Conservation (phyloP, 2,113 vertebrate species). For the Boulengeromyrus knoepffleri region DNA sequence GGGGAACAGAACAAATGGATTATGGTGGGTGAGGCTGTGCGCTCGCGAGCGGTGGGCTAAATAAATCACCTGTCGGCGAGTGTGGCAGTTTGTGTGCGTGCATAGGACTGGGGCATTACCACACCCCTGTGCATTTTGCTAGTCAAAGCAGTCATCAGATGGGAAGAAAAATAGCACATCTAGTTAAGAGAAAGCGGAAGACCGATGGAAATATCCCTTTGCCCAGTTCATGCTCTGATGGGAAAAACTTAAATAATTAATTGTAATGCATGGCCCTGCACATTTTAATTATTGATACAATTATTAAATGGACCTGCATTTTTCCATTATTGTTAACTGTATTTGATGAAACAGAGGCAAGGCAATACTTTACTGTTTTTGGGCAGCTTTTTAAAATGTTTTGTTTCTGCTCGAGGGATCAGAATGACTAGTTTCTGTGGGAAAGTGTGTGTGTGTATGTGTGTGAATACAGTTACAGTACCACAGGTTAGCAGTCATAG, state of each 20-base stretch:
- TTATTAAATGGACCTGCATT: neutral
- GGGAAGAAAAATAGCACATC: neutral
- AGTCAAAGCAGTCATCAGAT: slow-evolving; percentile 45
- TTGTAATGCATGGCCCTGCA: neutral
- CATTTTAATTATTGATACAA: slow-evolving; percentile 6
- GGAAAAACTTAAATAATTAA: neutral
- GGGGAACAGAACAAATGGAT: slow-evolving; percentile 97
- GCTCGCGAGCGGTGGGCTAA: slow-evolving; percentile 88
- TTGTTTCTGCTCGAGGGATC: neutral
- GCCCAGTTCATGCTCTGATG: neutral
- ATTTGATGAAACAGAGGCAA: neutral
- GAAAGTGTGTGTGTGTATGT: neutral
- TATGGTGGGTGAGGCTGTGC: slow-evolving; percentile 87
- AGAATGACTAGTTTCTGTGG: neutral
- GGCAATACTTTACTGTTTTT: neutral
- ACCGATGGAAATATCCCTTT: neutral
- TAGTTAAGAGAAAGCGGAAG: neutral
- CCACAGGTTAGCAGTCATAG: neutral
- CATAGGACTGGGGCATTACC: slow-evolving; percentile 21
- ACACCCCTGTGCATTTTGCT: slow-evolving; percentile 38
- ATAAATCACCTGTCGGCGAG: slow-evolving; percentile 62
- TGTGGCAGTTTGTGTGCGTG: neutral
- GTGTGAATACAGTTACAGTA: neutral
- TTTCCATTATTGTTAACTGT: neutral
- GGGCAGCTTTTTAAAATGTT: neutral